Evolutionary conservation across 1,140 invertebrate genomes (phyloP).

Genomic region (Anastrepha ludens): DNA sequence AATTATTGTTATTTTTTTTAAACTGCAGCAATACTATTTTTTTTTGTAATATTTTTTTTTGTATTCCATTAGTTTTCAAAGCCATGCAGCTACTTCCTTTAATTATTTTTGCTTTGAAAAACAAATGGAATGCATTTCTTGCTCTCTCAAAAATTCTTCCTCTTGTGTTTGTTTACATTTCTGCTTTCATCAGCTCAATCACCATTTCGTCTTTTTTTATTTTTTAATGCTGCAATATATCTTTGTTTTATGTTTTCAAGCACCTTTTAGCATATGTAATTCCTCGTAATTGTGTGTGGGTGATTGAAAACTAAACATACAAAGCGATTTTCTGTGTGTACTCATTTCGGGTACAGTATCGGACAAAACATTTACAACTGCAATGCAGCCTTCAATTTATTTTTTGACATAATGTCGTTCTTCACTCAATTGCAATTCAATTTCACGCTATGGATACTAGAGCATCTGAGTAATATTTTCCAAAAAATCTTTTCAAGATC

Average conservation of each 20-base stretch:
- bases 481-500: no score
- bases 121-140: background rate
- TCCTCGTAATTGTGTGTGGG: conserved; percentile 30
- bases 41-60: no score
- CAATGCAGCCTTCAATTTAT: no score
- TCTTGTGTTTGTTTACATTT: background rate
- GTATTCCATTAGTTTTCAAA: background rate
- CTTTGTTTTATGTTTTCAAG: background rate
- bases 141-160: background rate
- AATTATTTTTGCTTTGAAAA: background rate
- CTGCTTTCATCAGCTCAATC: background rate
- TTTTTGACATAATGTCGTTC: no score
- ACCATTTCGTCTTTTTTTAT: background rate
- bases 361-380: no score
- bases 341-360: no score
- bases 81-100: background rate
- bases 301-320: background rate
- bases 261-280: conserved; percentile 20
- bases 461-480: no score
- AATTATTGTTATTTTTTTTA: no score
- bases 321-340: background rate
- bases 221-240: background rate
- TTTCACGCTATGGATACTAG: no score
- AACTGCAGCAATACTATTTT: no score
- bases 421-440: no score